These are phyloP conservation scores for Dynastes grantii DNA, from an alignment of 2,888 invertebrate genomes.

Conservation along the genomic window DNA sequence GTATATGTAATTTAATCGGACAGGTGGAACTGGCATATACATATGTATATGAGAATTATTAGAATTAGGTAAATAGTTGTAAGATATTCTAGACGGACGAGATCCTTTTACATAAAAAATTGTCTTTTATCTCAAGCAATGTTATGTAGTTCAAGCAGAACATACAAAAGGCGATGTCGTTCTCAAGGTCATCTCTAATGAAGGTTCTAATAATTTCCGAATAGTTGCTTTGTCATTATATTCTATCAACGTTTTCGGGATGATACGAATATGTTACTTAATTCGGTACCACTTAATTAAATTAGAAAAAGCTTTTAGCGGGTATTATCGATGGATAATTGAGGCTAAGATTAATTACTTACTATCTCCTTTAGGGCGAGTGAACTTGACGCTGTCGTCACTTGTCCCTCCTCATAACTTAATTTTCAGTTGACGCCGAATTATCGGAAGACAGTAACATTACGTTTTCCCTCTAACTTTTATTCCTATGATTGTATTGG, in stretches of 20 bases:
- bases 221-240: constrained; percentile 31
- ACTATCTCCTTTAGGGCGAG: constrained; percentile 23
- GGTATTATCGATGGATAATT: constrained; percentile 50
- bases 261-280: neutral
- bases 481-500: too few species aligned
- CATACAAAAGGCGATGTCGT: too few species aligned
- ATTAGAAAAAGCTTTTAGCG: constrained; percentile 55
- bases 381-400: constrained; percentile 47
- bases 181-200: constrained; percentile 5
- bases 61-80: too few species aligned
- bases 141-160: too few species aligned
- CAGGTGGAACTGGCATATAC: too few species aligned
- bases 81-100: too few species aligned
- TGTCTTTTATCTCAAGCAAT: too few species aligned
- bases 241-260: neutral
- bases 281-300: constrained; percentile 45
- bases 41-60: too few species aligned
- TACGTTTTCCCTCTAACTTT: too few species aligned
- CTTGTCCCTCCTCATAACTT: constrained; percentile 37
- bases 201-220: neutral
- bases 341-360: constrained; percentile 54
- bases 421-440: constrained; percentile 18
- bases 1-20: too few species aligned
- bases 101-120: too few species aligned
- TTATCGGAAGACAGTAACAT: neutral